A percentile compares a stretch with the other conserved stretches of the same genome.
These are phyloP conservation scores for Anomalospiza imberbis DNA, from an alignment of 2,797 vertebrate species.

Conservation along the genomic window DNA sequence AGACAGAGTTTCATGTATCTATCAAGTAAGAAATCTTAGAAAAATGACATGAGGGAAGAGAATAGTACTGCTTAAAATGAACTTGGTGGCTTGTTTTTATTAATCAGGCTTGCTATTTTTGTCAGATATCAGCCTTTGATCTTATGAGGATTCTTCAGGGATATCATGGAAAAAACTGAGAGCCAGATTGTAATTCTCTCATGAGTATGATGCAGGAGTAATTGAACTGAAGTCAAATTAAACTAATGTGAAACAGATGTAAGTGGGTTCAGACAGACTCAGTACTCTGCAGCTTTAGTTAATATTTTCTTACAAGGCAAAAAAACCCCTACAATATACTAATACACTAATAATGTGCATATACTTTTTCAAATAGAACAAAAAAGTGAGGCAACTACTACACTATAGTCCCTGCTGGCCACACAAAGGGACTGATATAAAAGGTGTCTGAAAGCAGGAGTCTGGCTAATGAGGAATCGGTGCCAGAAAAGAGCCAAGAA, in stretches of 20 bases:
- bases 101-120: constrained; percentile 39
- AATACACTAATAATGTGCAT: not conserved
- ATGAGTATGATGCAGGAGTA: constrained; percentile 34
- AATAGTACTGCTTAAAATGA: not conserved
- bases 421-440: not conserved
- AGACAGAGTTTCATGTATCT: not conserved
- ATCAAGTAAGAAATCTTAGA: not conserved
- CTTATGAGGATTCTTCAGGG: constrained; percentile 5
- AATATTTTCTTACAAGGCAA: not conserved
- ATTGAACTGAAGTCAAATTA: constrained; percentile 51
- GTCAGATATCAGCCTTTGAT: constrained; percentile 30
- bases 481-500: not conserved
- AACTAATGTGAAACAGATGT: constrained; percentile 41
- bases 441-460: not conserved
- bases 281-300: not conserved
- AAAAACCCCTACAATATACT: not conserved
- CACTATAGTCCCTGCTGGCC: not conserved
- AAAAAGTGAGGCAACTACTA: not conserved
- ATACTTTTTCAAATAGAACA: not conserved
- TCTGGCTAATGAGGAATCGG: not conserved
- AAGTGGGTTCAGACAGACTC: not conserved
- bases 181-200: constrained; percentile 27
- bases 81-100: constrained; percentile 4
- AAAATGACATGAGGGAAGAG: not conserved
- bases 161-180: constrained; percentile 12